Evolutionary conservation across 1,140 invertebrate species (phyloP).

Genomic region (Limonius californicus): DNA sequence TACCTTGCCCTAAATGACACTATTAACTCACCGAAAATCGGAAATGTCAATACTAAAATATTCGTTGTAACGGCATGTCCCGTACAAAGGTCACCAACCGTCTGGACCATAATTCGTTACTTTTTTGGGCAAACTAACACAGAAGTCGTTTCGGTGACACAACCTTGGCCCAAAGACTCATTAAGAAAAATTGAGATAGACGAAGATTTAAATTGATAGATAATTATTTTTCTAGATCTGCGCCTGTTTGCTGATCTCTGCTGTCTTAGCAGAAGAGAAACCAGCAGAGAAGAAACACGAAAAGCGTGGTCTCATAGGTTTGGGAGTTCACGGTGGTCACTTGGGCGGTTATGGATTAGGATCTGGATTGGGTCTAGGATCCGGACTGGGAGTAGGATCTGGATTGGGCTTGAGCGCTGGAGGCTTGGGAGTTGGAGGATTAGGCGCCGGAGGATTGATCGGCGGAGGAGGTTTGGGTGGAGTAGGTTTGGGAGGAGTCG

Average conservation of each 20-base stretch:
- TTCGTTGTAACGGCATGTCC: no score
- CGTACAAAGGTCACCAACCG: no score
- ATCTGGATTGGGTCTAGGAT: background rate
- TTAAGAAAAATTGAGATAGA: no score
- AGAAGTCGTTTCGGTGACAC: no score
- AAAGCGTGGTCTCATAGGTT: slow-evolving; percentile 16
- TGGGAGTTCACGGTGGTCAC: slow-evolving; percentile 4
- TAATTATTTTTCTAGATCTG: slow-evolving; percentile 19
- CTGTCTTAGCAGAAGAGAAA: slow-evolving; percentile 6
- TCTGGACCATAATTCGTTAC: background rate
- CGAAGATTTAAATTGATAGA: no score
- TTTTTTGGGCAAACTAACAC: background rate
- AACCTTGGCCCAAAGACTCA: background rate
- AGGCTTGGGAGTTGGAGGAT: background rate
- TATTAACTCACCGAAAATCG: no score
- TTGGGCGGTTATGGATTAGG: background rate
- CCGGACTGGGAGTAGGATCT: background rate
- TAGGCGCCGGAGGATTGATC: background rate
- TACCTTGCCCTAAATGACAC: no score
- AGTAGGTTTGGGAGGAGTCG: background rate
- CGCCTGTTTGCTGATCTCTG: slow-evolving; percentile 13
- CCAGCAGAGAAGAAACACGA: slow-evolving; percentile 17
- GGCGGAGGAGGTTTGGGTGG: background rate
- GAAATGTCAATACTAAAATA: no score
- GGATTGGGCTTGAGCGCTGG: background rate